Evolutionary conservation across 1,140 invertebrate species (phyloP), one percentile per base, ranked within the genome.

Genomic region (Drosophila baimaii): DNA sequence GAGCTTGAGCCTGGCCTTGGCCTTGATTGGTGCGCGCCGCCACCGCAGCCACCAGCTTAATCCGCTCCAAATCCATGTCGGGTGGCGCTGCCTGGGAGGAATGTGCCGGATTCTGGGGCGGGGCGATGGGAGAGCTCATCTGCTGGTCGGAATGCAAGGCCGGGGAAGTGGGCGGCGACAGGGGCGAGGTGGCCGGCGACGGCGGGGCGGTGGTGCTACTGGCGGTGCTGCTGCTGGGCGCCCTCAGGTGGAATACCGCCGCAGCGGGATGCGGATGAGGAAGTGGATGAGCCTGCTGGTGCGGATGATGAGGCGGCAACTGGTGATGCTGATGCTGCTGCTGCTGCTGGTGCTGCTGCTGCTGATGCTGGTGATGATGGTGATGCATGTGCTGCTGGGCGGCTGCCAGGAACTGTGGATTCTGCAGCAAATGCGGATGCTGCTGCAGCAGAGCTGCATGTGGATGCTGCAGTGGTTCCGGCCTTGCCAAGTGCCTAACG

Each of bases 11-110:
- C 33, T 29, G 63, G 12, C 31, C 31, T 7, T 56, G 43, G n/a
- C 25, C 49, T 9, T 81, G 76, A 15, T 21, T 64, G 51, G 71
- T 74, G 57, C 82, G 84, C 1, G 81, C 90, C 1, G 83, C 89
- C 13, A 84, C 85, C 37, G 86, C 88, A 17, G 90, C 88, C 33
- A 91, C 91, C 69, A 92, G 77, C 52, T 92, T 92, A 61, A 92
- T 81, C 54, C 91, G 81, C 71, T 92, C 91, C 59, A 92, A 66
- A 73, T 92, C 91, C 77, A 92, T 90, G 25, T 91, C 90, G 27
- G 62, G 58, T 49, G 47, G 64, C 43, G 55, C 33, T 49, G 72
- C 43, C 43, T 74, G 66, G 10, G 55, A 31, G 61, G 85, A 73
- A 73, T 81, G 73, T 59, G 66, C 33, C n/a, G 59, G 68, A 64